A percentile compares a stretch with the other conserved stretches of the same genome.
Conservation (phyloP, 2,797 vertebrate genomes). For the Pseudochirops corinnae region DNA sequence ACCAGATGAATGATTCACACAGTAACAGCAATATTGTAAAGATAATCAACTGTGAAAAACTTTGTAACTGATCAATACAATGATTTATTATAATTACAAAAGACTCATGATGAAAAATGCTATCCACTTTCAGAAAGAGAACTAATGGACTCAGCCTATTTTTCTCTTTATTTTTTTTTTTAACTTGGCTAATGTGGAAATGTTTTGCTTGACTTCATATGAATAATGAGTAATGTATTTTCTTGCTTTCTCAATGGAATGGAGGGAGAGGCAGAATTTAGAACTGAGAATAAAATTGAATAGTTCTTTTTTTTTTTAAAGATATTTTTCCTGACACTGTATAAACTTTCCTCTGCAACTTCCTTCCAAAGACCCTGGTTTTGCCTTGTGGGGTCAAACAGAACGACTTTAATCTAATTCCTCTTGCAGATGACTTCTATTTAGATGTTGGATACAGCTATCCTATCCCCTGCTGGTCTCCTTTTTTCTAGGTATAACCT, state of each 20-base stretch:
- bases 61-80: not conserved
- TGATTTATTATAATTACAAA: not conserved
- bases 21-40: not conserved
- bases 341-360: too few relatives aligned
- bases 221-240: not conserved
- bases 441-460: not conserved
- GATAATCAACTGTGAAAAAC: not conserved
- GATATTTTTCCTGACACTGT: not conserved
- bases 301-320: not conserved
- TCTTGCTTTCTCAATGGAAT: not conserved
- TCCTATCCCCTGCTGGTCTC: not conserved
- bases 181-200: not conserved
- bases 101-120: not conserved
- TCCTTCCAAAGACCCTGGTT: not conserved
- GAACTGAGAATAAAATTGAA: not conserved
- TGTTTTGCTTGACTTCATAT: not conserved
- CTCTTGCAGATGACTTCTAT: not conserved
- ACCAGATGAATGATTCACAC: not conserved
- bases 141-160: not conserved
- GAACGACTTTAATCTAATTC: not conserved
- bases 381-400: not conserved
- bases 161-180: not conserved
- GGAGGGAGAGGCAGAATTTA: not conserved
- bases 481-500: not conserved
- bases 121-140: not conserved